A percentile compares a stretch with the other conserved stretches of the same genome.
Conservation (phyloP, 2,113 vertebrate genomes). For the Epinephelus cyanopodus region DNA sequence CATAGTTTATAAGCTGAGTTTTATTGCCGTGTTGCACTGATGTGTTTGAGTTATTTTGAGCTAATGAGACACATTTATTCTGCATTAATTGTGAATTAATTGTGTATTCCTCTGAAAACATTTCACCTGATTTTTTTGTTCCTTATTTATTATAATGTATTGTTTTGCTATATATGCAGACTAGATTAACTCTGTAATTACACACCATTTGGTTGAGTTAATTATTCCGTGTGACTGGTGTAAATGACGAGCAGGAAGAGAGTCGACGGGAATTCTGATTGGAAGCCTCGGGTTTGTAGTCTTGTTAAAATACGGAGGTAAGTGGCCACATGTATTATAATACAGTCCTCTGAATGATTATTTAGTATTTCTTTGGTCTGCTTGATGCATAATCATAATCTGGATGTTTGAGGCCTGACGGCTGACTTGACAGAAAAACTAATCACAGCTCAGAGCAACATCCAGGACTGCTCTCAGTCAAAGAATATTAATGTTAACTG, state of each 20-base stretch:
- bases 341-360: constrained; percentile 8
- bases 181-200: constrained; percentile 52
- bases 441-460: constrained; percentile 39
- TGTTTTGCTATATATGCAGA: constrained; percentile 50
- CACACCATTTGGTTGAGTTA: constrained; percentile 31
- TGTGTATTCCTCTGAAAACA: constrained; percentile 30
- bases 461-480: constrained; percentile 16
- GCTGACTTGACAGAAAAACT: constrained; percentile 37
- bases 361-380: background rate
- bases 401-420: constrained; percentile 11
- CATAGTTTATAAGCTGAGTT: background rate
- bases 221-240: constrained; percentile 18
- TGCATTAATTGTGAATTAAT: constrained; percentile 9
- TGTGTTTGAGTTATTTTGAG: background rate
- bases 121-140: background rate
- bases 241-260: background rate
- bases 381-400: constrained; percentile 19
- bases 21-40: background rate
- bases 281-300: background rate
- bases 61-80: constrained; percentile 19
- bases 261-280: constrained; percentile 12
- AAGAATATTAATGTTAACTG: constrained; percentile 34
- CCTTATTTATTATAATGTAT: constrained; percentile 16
- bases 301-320: background rate
- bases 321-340: background rate